Evolutionary conservation across 2,797 vertebrate genomes (phyloP).

Genomic region (Melanogrammus aeglefinus): DNA sequence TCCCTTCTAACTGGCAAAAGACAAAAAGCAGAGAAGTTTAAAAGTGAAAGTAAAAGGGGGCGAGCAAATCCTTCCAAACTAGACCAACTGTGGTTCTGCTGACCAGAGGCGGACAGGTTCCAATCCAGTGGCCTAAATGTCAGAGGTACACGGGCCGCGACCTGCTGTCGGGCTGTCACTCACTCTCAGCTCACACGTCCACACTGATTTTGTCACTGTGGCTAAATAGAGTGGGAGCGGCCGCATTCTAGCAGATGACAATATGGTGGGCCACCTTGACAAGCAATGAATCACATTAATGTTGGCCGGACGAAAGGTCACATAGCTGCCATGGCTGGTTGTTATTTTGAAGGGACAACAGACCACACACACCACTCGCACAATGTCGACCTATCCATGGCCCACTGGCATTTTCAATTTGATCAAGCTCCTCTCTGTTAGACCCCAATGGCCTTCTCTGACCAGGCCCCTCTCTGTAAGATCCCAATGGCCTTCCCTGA

Average conservation of each 20-base stretch:
- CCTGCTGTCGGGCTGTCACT: not conserved
- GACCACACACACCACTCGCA: constrained; percentile 38
- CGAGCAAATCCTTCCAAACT: not conserved
- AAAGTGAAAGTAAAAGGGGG: not conserved
- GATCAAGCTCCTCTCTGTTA: not conserved
- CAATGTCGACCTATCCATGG: constrained; percentile 26
- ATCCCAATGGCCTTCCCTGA: not conserved
- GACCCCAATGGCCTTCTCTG: not conserved
- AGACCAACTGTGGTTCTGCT: not conserved
- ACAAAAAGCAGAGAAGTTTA: not conserved
- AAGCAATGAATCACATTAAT: constrained; percentile 70
- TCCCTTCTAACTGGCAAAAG: not conserved
- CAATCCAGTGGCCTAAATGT: constrained; percentile 31
- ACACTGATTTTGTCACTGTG: constrained; percentile 23
- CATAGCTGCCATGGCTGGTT: constrained; percentile 69
- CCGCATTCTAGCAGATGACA: constrained; percentile 62
- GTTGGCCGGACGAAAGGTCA: constrained; percentile 76
- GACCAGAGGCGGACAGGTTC: not conserved
- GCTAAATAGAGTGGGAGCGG: constrained; percentile 47
- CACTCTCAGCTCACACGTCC: constrained; percentile 19
- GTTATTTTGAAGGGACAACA: constrained; percentile 76
- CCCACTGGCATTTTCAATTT: not conserved
- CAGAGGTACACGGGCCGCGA: constrained; percentile 19
- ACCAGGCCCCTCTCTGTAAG: not conserved
- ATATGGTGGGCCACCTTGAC: constrained; percentile 51